Percentiles rank a stretch among this genome's conserved stretches.
Evolutionary conservation across 1,140 invertebrate species (phyloP).

Genomic region (Drosophila asahinai): DNA sequence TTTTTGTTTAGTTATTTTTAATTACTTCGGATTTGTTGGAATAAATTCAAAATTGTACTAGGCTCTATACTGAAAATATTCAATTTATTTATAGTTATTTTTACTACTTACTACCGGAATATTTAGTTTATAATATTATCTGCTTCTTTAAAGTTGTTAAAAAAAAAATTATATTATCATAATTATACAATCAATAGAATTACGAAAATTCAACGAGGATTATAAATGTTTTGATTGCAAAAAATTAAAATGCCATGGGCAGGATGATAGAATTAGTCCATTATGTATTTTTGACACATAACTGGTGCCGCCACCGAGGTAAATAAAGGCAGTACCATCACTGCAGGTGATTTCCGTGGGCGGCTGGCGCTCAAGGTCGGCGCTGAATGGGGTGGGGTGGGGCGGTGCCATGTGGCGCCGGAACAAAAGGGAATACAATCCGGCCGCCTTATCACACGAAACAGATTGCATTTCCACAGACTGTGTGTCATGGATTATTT

Average conservation of each 20-base stretch:
- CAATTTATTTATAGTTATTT: no score
- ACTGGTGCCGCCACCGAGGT: slow-evolving; percentile 1
- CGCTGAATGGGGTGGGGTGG: slow-evolving; percentile 8
- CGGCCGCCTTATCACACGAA: slow-evolving; percentile 22
- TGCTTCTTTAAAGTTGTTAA: neutral
- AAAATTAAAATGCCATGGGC: neutral
- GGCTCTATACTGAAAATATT: no score
- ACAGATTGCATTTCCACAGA: slow-evolving; percentile 63
- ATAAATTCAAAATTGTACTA: no score
- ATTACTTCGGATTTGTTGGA: no score
- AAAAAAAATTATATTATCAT: no score
- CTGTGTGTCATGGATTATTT: slow-evolving; percentile 64
- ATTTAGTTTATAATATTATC: neutral
- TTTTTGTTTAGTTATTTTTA: no score
- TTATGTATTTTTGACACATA: slow-evolving; percentile 6
- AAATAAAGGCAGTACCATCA: slow-evolving; percentile 20
- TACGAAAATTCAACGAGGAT: neutral
- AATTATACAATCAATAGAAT: neutral
- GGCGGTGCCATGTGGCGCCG: slow-evolving; percentile 18
- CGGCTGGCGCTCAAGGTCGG: slow-evolving; percentile 43
- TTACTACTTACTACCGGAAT: neutral
- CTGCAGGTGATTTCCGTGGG: slow-evolving; percentile 31
- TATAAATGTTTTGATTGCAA: neutral
- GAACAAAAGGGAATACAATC: slow-evolving; percentile 25
- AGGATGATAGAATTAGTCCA: neutral